Conservation (phyloP, 2,113 vertebrate genomes). For the Lamprologus ornatipinnis region DNA sequence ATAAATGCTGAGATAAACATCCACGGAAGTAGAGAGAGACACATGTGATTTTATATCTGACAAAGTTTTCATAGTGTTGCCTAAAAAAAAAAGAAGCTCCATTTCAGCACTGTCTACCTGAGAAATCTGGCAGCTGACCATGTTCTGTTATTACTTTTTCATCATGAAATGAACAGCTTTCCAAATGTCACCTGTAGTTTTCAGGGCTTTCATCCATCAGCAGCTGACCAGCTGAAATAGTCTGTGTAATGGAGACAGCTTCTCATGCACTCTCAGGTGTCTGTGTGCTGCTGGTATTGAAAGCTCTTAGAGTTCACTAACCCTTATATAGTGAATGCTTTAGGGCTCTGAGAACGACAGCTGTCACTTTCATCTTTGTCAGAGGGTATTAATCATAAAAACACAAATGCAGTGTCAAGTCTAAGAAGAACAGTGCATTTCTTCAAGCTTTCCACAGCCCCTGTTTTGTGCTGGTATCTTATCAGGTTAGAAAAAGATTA, state of each 20-base stretch:
- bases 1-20: background rate
- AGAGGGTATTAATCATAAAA: constrained; percentile 32
- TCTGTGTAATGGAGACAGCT: background rate
- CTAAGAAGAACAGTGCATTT: constrained; percentile 2
- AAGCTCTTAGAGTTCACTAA: background rate
- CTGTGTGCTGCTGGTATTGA: background rate
- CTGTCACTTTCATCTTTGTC: constrained; percentile 59
- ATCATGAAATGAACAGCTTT: constrained; percentile 28
- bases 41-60: background rate
- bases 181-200: constrained; percentile 61
- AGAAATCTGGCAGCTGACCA: constrained; percentile 1
- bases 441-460: background rate
- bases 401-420: background rate
- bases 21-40: background rate
- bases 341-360: constrained; percentile 5
- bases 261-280: background rate
- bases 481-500: background rate
- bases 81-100: background rate
- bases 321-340: background rate
- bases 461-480: background rate
- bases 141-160: constrained; percentile 28
- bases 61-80: background rate
- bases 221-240: constrained; percentile 12
- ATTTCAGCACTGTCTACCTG: background rate
- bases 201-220: constrained; percentile 19